phyloP scores from a whole-genome alignment of 2,888 invertebrate species.

The Nemotelus nigrinus region DNA sequence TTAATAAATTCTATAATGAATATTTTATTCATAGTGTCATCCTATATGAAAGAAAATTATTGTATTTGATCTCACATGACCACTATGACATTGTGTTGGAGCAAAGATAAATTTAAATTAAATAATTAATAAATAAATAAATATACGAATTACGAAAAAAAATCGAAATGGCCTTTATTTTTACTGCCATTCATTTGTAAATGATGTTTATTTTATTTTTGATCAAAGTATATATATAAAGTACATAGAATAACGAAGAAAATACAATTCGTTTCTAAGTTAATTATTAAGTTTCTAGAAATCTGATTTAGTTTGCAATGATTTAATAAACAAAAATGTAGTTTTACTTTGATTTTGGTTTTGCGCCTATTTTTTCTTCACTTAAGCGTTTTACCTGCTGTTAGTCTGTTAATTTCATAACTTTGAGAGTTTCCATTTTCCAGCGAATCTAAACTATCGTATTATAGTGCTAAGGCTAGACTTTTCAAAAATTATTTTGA shows the following conservation, averaged over 20 bases:
- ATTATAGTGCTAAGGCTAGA: no score
- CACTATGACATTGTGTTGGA: conserved; percentile 43
- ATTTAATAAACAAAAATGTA: conserved; percentile 22
- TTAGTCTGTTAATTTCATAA: no score
- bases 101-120: conserved; percentile 19
- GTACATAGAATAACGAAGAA: background rate
- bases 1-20: conserved; percentile 43
- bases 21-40: conserved; percentile 45
- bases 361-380: no score
- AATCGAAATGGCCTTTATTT: conserved; percentile 4
- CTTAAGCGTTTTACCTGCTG: no score
- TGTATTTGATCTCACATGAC: conserved; percentile 44
- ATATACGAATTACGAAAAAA: background rate
- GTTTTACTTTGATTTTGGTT: background rate
- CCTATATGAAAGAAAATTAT: conserved; percentile 25
- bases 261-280: conserved; percentile 6
- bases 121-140: conserved; percentile 24
- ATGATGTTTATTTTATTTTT: conserved; percentile 8
- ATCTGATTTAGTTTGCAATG: conserved; percentile 15
- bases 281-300: conserved; percentile 19
- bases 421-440: no score
- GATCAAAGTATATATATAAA: background rate
- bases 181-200: conserved; percentile 23
- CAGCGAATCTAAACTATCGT: no score
- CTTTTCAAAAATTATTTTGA: no score